Evolutionary conservation across 2,888 invertebrate genomes (phyloP).

Genomic region (Mythimna lalbum): DNA sequence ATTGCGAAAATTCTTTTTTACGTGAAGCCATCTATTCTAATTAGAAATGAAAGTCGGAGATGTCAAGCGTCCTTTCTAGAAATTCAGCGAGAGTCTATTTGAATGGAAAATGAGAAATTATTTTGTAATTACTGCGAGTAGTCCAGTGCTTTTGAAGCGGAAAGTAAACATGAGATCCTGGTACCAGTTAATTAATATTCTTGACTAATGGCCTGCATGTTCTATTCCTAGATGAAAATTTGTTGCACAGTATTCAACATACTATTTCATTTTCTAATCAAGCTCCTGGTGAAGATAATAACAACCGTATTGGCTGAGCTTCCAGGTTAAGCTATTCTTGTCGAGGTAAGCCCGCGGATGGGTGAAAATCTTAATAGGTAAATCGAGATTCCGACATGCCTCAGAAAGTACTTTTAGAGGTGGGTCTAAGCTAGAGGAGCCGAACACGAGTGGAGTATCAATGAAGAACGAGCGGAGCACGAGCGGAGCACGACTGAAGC

Average conservation of each 20-base stretch:
- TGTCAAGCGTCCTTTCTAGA: constrained; percentile 19
- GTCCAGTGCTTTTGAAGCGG: constrained; percentile 22
- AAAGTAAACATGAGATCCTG: constrained; percentile 25
- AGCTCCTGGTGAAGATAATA: too few species aligned
- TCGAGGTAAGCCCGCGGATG: too few species aligned
- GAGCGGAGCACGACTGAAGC: too few species aligned
- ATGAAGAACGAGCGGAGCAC: too few species aligned
- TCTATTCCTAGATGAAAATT: background rate
- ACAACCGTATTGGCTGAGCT: too few species aligned
- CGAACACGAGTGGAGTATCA: too few species aligned
- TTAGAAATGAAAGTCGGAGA: constrained; percentile 37
- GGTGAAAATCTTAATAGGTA: too few species aligned
- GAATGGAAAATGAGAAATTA: constrained; percentile 21
- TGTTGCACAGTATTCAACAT: background rate
- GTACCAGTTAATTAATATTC: constrained; percentile 30
- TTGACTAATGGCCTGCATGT: constrained; percentile 21
- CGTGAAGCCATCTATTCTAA: constrained; percentile 45
- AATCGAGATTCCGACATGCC: too few species aligned
- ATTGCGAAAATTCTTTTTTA: constrained; percentile 18
- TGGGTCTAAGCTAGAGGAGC: too few species aligned
- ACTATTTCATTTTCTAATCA: background rate
- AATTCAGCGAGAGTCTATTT: constrained; percentile 7
- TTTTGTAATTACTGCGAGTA: constrained; percentile 25
- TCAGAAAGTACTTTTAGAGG: too few species aligned
- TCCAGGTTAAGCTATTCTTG: too few species aligned